Conservation (phyloP, 2,888 invertebrate species). For the Octonoba sinensis region DNA sequence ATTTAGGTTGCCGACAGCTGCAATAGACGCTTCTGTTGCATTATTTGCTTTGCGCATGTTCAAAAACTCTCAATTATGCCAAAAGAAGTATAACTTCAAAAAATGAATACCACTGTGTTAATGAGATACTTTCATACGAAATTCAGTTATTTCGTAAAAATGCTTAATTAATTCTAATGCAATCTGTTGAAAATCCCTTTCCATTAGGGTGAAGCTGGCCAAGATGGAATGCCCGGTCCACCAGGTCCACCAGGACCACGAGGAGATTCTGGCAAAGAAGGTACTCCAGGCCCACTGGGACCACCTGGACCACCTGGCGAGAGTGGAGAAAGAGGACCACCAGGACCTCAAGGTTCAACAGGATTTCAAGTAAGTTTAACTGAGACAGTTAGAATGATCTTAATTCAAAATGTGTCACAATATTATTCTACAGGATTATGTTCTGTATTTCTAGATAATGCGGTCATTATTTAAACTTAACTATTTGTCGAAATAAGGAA, state of each 20-base stretch:
- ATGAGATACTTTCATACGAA: no score
- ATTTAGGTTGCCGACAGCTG: no score
- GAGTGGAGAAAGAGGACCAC: constrained; percentile 82
- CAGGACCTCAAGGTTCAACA: constrained; percentile 82
- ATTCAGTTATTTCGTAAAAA: no score
- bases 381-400: not conserved
- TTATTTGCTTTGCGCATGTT: no score
- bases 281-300: constrained; percentile 75
- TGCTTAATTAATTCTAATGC: no score
- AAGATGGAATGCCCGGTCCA: constrained; percentile 69
- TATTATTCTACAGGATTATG: not conserved
- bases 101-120: no score
- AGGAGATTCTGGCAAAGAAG: constrained; percentile 80
- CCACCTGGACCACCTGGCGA: constrained; percentile 73
- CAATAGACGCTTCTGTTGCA: no score
- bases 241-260: constrained; percentile 77
- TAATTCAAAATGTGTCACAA: not conserved
- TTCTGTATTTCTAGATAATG: not conserved
- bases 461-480: not conserved
- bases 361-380: constrained; percentile 80
- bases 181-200: not conserved
- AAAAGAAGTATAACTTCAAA: no score
- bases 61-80: no score
- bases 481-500: no score
- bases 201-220: constrained; percentile 81